Evolutionary conservation across 1,140 invertebrate genomes (phyloP).

Genomic region (Cardiocondyla obscurior): DNA sequence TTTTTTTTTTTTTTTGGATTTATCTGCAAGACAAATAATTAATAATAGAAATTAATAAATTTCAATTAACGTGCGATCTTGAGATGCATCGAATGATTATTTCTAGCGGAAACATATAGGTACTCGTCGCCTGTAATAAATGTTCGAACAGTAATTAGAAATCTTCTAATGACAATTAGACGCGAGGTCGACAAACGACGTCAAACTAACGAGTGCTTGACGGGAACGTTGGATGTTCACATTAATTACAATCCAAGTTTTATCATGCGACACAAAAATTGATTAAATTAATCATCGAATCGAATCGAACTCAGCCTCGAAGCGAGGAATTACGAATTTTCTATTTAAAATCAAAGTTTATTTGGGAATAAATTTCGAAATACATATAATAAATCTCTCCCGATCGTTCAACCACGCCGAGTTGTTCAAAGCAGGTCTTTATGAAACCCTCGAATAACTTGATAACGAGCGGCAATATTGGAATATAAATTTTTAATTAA

Average conservation of each 20-base stretch:
- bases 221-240: not conserved
- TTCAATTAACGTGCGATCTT: not conserved
- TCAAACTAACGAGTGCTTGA: slow-evolving; percentile 10
- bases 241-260: not conserved
- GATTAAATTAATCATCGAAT: not conserved
- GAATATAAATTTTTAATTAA: slow-evolving; percentile 12
- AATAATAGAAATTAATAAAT: not conserved
- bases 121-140: not conserved
- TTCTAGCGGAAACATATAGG: not conserved
- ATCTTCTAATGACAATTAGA: slow-evolving; percentile 18
- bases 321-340: not conserved
- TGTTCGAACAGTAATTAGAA: slow-evolving; percentile 10
- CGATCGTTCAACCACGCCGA: not conserved
- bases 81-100: not conserved
- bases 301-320: not conserved
- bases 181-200: not conserved
- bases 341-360: not conserved
- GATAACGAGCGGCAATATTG: not conserved
- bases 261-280: not conserved
- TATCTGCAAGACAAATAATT: not conserved
- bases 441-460: not conserved
- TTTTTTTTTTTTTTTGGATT: not conserved
- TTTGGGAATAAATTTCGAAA: not conserved
- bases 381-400: not conserved
- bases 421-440: not conserved